phyloP scores from a whole-genome alignment of 2,113 vertebrate species.

The Silurus glanis region DNA sequence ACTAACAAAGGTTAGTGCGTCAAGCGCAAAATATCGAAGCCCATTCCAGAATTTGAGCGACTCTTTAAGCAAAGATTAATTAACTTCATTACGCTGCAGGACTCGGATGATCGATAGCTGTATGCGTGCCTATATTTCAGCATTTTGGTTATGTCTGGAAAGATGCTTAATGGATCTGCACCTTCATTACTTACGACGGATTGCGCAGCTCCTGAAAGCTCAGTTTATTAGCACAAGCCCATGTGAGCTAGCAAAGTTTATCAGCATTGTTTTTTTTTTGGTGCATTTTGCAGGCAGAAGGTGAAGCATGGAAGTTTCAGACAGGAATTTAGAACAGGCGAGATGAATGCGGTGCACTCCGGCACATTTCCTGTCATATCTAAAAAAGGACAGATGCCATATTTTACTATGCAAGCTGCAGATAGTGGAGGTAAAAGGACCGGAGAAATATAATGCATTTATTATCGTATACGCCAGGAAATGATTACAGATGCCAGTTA shows the following conservation, averaged over 20 bases:
- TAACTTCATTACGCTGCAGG: conserved; percentile 20
- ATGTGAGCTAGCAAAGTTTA: conserved; percentile 6
- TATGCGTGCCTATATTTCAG: conserved; percentile 36
- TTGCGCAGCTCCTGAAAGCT: neutral
- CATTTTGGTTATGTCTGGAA: conserved; percentile 20
- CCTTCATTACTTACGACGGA: conserved; percentile 31
- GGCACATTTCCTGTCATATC: conserved; percentile 27
- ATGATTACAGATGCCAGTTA: neutral
- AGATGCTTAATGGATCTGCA: conserved; percentile 36
- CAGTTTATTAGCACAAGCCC: neutral
- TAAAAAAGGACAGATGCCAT: conserved; percentile 8
- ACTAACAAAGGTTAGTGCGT: conserved; percentile 20
- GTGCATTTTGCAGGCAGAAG: neutral
- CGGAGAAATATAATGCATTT: neutral
- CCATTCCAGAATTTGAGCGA: conserved; percentile 10
- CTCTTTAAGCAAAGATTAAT: conserved; percentile 38
- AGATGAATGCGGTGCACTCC: conserved; percentile 13
- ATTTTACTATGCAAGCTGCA: conserved; percentile 16
- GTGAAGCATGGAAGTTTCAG: conserved; percentile 6
- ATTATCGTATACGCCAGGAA: neutral
- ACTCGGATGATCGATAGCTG: conserved; percentile 23
- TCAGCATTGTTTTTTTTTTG: conserved; percentile 3
- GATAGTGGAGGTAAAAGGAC: neutral
- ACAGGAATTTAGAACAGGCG: conserved; percentile 9
- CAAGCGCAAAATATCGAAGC: conserved; percentile 18